Conservation (phyloP, 2,797 vertebrate genomes). For the Peromyscus eremicus region DNA sequence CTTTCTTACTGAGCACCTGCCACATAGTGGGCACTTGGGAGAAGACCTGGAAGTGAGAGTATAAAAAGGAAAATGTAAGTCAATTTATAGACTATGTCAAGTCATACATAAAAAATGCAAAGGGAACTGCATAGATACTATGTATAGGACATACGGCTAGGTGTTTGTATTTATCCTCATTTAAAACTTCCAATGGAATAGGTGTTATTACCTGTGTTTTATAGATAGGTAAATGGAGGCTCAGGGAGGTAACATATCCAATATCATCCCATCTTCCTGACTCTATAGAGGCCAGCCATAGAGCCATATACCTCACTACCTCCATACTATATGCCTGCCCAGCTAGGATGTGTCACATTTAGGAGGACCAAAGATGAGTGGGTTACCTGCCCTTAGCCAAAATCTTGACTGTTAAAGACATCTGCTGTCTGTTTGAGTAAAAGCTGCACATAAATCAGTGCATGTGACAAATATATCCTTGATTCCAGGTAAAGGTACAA, state of each 20-base stretch:
- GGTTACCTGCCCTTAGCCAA: background rate
- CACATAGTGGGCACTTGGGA: background rate
- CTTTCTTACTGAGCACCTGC: background rate
- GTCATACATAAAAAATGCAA: background rate
- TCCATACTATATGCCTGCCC: background rate
- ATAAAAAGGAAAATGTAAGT: constrained; percentile 24
- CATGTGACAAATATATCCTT: background rate
- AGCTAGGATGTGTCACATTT: background rate
- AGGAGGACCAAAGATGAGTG: background rate
- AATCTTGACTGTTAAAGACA: background rate
- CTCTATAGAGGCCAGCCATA: background rate
- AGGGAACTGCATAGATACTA: background rate
- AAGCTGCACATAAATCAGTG: background rate
- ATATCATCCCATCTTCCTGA: background rate
- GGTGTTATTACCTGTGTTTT: background rate
- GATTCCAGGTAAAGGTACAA: background rate
- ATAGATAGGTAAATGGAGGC: background rate
- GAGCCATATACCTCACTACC: background rate
- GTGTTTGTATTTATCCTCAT: background rate
- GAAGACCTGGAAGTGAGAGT: background rate
- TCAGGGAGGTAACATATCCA: background rate
- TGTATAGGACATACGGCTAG: background rate
- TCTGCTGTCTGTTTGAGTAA: background rate
- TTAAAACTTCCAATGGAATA: background rate
- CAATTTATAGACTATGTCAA: background rate